A percentile compares a stretch with the other conserved stretches of the same genome.
Evolutionary conservation across 2,797 vertebrate genomes (phyloP).

Genomic region (Malurus splendens): DNA sequence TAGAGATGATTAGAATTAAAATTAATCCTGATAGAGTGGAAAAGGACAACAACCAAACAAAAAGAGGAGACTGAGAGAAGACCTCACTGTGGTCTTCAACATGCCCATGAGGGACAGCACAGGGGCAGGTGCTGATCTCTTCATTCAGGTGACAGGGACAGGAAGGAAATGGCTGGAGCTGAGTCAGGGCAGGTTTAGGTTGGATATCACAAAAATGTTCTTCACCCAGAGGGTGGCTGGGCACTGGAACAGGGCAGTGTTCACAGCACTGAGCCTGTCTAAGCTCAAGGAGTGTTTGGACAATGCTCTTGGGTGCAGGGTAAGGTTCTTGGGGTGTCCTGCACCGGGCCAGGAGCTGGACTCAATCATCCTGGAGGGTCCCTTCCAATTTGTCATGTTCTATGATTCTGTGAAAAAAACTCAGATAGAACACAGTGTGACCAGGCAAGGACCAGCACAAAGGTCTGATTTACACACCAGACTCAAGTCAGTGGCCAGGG

Average conservation of each 20-base stretch:
- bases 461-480: background rate
- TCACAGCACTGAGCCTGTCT: background rate
- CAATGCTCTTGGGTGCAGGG: background rate
- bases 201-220: background rate
- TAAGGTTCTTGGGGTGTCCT: background rate
- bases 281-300: background rate
- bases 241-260: background rate
- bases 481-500: background rate
- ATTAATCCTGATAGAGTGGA: background rate
- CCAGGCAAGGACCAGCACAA: background rate
- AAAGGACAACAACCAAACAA: background rate
- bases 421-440: fast-evolving
- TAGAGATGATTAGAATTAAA: background rate
- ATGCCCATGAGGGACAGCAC: background rate
- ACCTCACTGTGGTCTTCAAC: background rate
- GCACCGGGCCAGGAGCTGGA: background rate
- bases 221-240: background rate
- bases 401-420: background rate
- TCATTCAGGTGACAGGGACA: background rate
- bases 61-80: background rate
- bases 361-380: fast-evolving
- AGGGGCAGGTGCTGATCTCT: background rate
- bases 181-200: background rate
- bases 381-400: fast-evolving
- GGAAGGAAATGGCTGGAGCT: background rate